Percentiles rank a stretch among this genome's conserved stretches.
phyloP scores from a whole-genome alignment of 2,888 invertebrate genomes.

The Pimpla rufipes region DNA sequence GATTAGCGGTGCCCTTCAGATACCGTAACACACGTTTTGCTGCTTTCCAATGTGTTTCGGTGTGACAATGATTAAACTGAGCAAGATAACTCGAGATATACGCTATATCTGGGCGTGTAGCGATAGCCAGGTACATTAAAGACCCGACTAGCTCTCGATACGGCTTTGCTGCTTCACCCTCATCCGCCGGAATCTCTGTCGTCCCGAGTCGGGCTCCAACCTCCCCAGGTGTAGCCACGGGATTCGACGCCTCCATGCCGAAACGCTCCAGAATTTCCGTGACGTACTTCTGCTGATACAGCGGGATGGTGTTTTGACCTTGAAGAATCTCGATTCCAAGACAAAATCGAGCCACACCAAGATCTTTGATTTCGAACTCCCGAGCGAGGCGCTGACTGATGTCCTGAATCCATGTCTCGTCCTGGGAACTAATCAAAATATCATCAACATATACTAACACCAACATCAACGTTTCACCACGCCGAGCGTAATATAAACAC shows the following conservation, averaged over 20 bases:
- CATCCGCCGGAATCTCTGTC: too few species aligned
- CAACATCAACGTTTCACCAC: constrained; percentile 19
- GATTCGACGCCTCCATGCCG: constrained; percentile 1
- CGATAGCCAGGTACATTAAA: background rate
- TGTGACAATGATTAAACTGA: background rate
- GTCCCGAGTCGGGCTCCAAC: constrained; percentile 12
- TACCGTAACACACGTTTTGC: constrained; percentile 12
- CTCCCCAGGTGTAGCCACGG: constrained; percentile 11
- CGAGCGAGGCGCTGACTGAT: constrained; percentile 40
- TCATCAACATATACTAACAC: constrained; percentile 35
- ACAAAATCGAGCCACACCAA: constrained; percentile 68
- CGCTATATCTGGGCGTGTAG: constrained; percentile 48
- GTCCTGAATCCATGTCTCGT: constrained; percentile 29
- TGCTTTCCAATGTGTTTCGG: background rate
- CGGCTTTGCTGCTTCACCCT: background rate
- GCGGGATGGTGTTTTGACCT: background rate
- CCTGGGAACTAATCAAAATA: constrained; percentile 50
- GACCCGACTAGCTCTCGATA: background rate
- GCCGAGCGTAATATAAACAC: constrained; percentile 65
- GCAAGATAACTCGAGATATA: constrained; percentile 6
- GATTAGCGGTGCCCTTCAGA: constrained; percentile 16
- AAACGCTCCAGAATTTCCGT: constrained; percentile 1
- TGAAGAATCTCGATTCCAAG: constrained; percentile 69
- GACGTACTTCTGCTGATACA: background rate
- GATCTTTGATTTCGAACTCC: constrained; percentile 63